A percentile compares a stretch with the other conserved stretches of the same genome.
phyloP scores from a whole-genome alignment of 2,888 invertebrate species.

The Cryptocephalus primarius region DNA sequence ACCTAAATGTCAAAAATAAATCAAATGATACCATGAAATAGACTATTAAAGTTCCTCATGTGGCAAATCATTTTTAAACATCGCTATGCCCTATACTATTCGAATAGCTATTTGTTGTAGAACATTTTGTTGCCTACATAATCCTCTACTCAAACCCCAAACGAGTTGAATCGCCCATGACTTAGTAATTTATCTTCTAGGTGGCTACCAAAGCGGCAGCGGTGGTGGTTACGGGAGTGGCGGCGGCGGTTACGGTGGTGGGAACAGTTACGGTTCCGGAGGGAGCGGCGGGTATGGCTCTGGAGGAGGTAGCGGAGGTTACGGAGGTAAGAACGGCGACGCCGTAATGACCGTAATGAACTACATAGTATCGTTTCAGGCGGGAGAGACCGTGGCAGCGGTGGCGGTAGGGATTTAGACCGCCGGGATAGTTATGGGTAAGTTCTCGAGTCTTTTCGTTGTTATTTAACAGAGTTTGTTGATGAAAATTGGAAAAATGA shows the following conservation, averaged over 20 bases:
- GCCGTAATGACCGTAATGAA: neutral
- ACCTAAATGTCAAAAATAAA: too few species aligned
- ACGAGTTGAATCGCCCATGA: too few species aligned
- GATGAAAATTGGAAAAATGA: too few species aligned
- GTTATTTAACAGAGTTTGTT: neutral
- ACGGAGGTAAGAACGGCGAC: slow-evolving; percentile 15
- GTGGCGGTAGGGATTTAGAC: slow-evolving; percentile 44
- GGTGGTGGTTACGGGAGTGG: slow-evolving; percentile 30
- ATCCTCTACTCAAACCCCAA: too few species aligned
- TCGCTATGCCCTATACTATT: too few species aligned
- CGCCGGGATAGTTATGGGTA: slow-evolving; percentile 49
- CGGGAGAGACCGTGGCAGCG: slow-evolving; percentile 38
- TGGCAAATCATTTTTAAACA: too few species aligned
- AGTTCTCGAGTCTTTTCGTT: slow-evolving; percentile 27
- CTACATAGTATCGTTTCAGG: slow-evolving; percentile 20
- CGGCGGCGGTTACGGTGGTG: slow-evolving; percentile 26
- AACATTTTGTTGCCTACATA: too few species aligned
- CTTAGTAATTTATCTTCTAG: neutral
- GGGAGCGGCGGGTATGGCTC: slow-evolving; percentile 8
- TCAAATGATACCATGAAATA: too few species aligned
- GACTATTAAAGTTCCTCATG: too few species aligned
- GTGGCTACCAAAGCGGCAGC: slow-evolving; percentile 14
- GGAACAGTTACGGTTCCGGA: slow-evolving; percentile 28
- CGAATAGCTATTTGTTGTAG: too few species aligned
- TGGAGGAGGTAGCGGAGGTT: slow-evolving; percentile 11